Base-by-base conservation (phyloP, 2,797 vertebrate genomes). In the Glyptemys insculpta region DNA sequence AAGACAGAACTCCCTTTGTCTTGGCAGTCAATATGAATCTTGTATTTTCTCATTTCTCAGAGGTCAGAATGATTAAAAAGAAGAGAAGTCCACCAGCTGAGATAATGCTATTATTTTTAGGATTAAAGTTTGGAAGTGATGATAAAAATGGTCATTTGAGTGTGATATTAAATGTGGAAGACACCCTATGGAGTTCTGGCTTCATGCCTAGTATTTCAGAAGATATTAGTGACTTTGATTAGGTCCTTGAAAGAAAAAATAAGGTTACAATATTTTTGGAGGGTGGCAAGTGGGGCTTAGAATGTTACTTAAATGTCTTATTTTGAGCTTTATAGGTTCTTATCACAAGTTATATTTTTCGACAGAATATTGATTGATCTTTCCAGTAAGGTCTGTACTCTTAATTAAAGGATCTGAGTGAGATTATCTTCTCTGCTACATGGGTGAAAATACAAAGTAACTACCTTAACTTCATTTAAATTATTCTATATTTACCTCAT, bases 31-130 rank as follows among this genome's bases (percentile, higher is more conserved):
- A 92, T 95, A 86, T 47, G 59, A 82, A 59, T 8, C 6, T 44
- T 29, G 1, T 3, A 72, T 52, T 49, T 37, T 85, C 21, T 93
- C 12, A 53, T 83, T 12, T 81, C 34, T 86, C 34, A 62, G 27
- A 74, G 37, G 83, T 96, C 5, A 85, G 7, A 82, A 31, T 74
- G 50, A 19, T 86, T 62, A 91, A 62, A 79, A 91, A 93, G 44
- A 86, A 62, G 47, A 74, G 19, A 83, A 91, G 47, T 86, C 37
- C 52, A 85, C 44, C 57, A n/a, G 34, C 47, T 88, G 44, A 93
- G 54, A 25, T 89, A 93, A 91, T 92, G 54, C 50, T 81, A 93
- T 88, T 95, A 95, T 91, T 94, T 96, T 94, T 78, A 83, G 25
- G n/a, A 78, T 91, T 2, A 91, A 91, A 88, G 54, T 83, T 81